Base-by-base conservation (phyloP, 2,797 vertebrate genomes). In the Gastrophryne carolinensis region DNA sequence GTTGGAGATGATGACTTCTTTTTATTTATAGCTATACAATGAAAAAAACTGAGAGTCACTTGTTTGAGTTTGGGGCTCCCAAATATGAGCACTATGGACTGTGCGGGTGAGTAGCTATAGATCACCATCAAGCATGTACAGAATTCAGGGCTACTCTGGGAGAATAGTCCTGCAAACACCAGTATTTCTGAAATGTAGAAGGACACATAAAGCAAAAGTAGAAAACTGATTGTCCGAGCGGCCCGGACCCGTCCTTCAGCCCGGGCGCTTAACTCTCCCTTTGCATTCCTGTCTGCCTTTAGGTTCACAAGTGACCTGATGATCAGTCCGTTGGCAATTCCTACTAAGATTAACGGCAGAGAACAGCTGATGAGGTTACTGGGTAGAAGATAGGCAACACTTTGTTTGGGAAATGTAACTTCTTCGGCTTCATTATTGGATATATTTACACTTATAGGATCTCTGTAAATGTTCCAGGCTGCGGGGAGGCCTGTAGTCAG, bases 31-130 rank as follows among this genome's bases (percentile, higher is more conserved):
- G 29, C 57, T 34, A 19, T 60, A 60, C 57, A 35, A 21, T 12
- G 30, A 21, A 62, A 35, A 24, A 62, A 11, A 5, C 9, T 62
- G 7, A 39, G 17, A 41, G 32, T 39, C 9, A 62, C 60, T 26
- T 62, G 60, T 26, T 62, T 62, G 6, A 62, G 27, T 62, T 62
- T 62, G 1, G 60, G 60, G 21, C 60, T 62, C 10, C 60, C 60
- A 62, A 62, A n/a, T 21, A 62, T 62, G 6, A 62, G 35, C 2
- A 62, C 35, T 24, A 62, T 62, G 13, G 60, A 62, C 60, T 62
- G 60, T 24, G 60, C 60, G 9, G 60, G 60, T 15, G 60, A 62
- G 19, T 62, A 62, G n/a, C 19, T 41, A 26, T 62, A 62, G 17
- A 62, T 62, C 24, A 62, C 4, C 35, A 62, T 37, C 11, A 62